Evolutionary conservation across 2,797 vertebrate genomes (phyloP).

Genomic region (Sebastes cheni): DNA sequence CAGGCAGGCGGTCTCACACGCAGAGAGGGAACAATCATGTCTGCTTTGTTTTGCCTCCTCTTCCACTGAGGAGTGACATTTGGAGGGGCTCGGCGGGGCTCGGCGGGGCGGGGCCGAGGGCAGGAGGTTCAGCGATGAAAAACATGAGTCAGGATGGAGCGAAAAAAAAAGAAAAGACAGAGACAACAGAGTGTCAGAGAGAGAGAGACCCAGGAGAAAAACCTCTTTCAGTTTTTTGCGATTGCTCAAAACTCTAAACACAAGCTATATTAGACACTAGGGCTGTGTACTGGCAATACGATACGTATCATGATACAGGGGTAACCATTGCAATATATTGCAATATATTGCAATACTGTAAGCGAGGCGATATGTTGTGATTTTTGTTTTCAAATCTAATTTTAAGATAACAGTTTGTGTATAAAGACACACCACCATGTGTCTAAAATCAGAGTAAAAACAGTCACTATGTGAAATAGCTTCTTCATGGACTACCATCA

Average conservation of each 20-base stretch:
- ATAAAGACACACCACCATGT: too few relatives aligned
- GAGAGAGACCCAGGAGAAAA: neutral
- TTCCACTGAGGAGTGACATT: slow-evolving; percentile 63
- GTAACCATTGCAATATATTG: too few relatives aligned
- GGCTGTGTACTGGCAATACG: too few relatives aligned
- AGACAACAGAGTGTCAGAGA: slow-evolving; percentile 4
- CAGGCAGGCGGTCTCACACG: slow-evolving; percentile 7
- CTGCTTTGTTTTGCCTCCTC: slow-evolving; percentile 53
- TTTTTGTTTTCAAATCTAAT: too few relatives aligned
- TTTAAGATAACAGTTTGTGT: too few relatives aligned
- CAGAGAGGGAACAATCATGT: slow-evolving; percentile 49
- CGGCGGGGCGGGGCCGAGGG: slow-evolving; percentile 26
- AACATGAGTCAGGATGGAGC: slow-evolving; percentile 28
- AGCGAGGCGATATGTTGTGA: too few relatives aligned
- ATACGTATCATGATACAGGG: too few relatives aligned
- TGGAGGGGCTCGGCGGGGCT: slow-evolving; percentile 29
- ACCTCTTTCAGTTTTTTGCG: neutral
- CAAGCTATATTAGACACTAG: neutral
- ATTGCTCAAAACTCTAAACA: neutral
- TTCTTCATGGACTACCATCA: too few relatives aligned
- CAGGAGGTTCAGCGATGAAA: slow-evolving; percentile 43
- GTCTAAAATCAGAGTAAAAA: too few relatives aligned
- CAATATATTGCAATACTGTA: too few relatives aligned
- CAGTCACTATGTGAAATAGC: too few relatives aligned
- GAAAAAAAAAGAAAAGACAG: neutral